Conservation (phyloP, 1,140 invertebrate genomes). For the Pseudomyrmex gracilis region DNA sequence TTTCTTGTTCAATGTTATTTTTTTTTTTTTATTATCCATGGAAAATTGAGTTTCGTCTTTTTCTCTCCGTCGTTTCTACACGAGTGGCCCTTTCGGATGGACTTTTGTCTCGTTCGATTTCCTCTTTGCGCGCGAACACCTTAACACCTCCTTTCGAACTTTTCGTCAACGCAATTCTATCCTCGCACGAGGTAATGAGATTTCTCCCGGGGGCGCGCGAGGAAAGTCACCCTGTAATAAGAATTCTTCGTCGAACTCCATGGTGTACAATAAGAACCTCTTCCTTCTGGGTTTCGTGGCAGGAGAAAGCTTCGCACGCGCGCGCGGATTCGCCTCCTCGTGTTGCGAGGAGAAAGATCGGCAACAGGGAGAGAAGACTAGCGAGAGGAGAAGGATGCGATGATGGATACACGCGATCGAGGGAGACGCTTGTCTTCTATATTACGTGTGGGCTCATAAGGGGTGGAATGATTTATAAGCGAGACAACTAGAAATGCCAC, state of each 20-base stretch:
- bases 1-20: conserved; percentile 53
- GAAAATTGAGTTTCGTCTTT: conserved; percentile 74
- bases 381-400: conserved; percentile 2
- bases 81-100: conserved; percentile 62
- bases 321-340: conserved; percentile 4
- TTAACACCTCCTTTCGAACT: conserved; percentile 73
- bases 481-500: conserved; percentile 68
- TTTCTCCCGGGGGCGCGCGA: conserved; percentile 70
- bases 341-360: conserved; percentile 20
- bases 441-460: conserved; percentile 51
- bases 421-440: conserved; percentile 57
- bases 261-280: conserved; percentile 71
- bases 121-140: conserved; percentile 66
- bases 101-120: conserved; percentile 74
- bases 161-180: conserved; percentile 75
- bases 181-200: conserved; percentile 75
- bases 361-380: not conserved
- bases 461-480: conserved; percentile 68
- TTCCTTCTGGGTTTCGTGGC: conserved; percentile 13
- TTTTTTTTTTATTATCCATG: conserved; percentile 70
- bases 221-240: conserved; percentile 73
- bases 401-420: conserved; percentile 52
- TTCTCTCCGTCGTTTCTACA: conserved; percentile 32
- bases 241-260: conserved; percentile 75
- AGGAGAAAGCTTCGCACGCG: conserved; percentile 12